A percentile compares a stretch with the other conserved stretches of the same genome.
Conservation (phyloP, 2,888 invertebrate genomes). For the Herminia tarsipennalis region DNA sequence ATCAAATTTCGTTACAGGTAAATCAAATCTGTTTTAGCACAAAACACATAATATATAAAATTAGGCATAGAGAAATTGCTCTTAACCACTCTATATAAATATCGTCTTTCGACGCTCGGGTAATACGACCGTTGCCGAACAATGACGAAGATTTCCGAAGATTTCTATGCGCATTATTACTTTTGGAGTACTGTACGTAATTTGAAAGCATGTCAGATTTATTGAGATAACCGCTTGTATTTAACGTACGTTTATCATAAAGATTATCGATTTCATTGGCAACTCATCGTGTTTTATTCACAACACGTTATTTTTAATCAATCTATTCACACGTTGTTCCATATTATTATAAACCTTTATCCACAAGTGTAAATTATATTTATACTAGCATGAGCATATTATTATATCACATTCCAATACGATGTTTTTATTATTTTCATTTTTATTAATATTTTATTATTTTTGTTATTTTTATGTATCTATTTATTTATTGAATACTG, state of each 20-base stretch:
- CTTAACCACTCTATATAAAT: too few relatives aligned
- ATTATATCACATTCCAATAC: conserved; percentile 37
- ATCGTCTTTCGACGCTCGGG: too few relatives aligned
- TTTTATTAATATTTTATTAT: conserved; percentile 35
- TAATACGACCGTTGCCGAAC: too few relatives aligned
- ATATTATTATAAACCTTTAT: conserved; percentile 47
- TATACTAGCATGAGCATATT: conserved; percentile 72
- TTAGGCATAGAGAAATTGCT: too few relatives aligned
- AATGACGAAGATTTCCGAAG: too few relatives aligned
- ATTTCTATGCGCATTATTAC: too few relatives aligned
- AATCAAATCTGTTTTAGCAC: too few relatives aligned
- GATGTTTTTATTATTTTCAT: conserved; percentile 31
- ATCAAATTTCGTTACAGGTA: too few relatives aligned
- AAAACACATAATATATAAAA: too few relatives aligned
- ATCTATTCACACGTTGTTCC: conserved; percentile 42
- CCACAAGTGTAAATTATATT: conserved; percentile 68
- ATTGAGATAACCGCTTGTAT: conserved; percentile 56
- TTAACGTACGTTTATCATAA: conserved; percentile 49
- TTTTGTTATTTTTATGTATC: conserved; percentile 35
- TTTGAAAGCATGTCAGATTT: conserved; percentile 54
- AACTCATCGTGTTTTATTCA: conserved; percentile 57
- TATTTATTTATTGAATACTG: conserved; percentile 45
- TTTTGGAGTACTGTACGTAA: too few relatives aligned
- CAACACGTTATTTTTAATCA: conserved; percentile 56
- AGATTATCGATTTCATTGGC: conserved; percentile 54